Conservation (phyloP, 1,140 invertebrate genomes). For the Cecropterus lyciades region DNA sequence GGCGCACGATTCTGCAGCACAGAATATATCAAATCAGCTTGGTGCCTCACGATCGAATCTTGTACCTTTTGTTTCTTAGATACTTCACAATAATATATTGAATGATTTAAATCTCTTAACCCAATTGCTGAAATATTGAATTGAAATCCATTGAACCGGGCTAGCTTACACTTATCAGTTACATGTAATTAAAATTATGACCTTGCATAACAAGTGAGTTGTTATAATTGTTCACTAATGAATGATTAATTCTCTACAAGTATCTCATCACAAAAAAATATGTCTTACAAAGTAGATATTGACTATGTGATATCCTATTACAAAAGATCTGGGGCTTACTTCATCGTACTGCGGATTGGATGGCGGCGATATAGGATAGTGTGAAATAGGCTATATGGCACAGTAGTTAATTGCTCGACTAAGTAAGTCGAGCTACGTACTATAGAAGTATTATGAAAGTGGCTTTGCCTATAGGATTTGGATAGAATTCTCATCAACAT, state of each 20-base stretch:
- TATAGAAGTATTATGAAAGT: too few species aligned
- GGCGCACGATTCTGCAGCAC: constrained; percentile 69
- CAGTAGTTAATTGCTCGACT: too few species aligned
- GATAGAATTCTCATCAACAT: too few species aligned
- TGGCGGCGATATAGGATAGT: too few species aligned
- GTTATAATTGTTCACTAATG: constrained; percentile 15
- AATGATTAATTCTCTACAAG: neutral
- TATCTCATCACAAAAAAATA: too few species aligned
- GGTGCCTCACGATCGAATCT: constrained; percentile 73
- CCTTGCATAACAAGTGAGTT: constrained; percentile 7
- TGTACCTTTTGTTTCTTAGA: constrained; percentile 68
- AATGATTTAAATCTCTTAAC: constrained; percentile 62
- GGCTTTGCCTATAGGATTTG: too few species aligned
- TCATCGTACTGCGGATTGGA: too few species aligned
- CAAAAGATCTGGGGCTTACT: too few species aligned
- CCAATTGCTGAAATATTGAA: constrained; percentile 51
- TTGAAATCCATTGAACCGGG: constrained; percentile 24
- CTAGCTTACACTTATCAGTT: constrained; percentile 17
- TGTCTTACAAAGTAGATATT: too few species aligned
- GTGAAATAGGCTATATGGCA: too few species aligned
- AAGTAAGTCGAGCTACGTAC: too few species aligned
- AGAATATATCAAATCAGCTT: constrained; percentile 77
- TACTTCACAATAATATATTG: constrained; percentile 45
- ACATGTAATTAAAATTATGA: constrained; percentile 29
- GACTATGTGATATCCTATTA: too few species aligned